These are phyloP conservation scores for Andrena bicolor DNA, from an alignment of 2,888 invertebrate species.

Conservation along the genomic window DNA sequence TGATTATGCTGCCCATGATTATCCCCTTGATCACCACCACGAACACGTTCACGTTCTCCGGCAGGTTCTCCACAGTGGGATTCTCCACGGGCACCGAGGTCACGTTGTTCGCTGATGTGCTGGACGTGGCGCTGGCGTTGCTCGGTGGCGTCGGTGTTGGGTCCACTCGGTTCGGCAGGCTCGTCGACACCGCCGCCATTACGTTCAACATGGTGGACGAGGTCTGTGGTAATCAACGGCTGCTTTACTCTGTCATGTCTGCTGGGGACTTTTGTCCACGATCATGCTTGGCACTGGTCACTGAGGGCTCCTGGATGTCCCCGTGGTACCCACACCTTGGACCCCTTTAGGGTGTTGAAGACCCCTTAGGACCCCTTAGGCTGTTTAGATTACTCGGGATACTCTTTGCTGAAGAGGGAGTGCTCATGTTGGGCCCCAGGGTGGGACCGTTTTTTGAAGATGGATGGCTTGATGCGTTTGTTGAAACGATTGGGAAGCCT, in stretches of 20 bases:
- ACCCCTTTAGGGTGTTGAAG: neutral
- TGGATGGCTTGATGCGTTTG: neutral
- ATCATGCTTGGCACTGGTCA: slow-evolving; percentile 3
- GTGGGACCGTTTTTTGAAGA: slow-evolving; percentile 20
- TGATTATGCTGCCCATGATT: slow-evolving; percentile 94
- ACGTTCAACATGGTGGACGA: slow-evolving; percentile 78
- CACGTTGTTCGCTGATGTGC: slow-evolving; percentile 71
- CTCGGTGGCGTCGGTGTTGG: slow-evolving; percentile 68
- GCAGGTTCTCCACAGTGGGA: slow-evolving; percentile 81
- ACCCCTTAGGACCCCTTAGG: too few relatives aligned
- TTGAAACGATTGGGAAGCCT: neutral
- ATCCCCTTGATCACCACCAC: slow-evolving; percentile 90
- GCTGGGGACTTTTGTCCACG: neutral
- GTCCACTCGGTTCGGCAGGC: slow-evolving; percentile 77
- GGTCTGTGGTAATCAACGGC: neutral
- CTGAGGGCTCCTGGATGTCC: neutral
- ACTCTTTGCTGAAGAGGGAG: neutral
- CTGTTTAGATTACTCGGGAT: slow-evolving; percentile 21
- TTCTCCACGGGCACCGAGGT: slow-evolving; percentile 78
- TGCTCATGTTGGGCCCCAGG: neutral
- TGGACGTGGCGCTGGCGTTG: slow-evolving; percentile 65
- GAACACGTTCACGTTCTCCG: slow-evolving; percentile 79
- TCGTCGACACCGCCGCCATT: slow-evolving; percentile 81
- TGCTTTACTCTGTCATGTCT: slow-evolving; percentile 35
- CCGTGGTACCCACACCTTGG: neutral